These are phyloP conservation scores for Actinia equina DNA, from an alignment of 64 coral and sea anemone genomes.

Conservation along the genomic window DNA sequence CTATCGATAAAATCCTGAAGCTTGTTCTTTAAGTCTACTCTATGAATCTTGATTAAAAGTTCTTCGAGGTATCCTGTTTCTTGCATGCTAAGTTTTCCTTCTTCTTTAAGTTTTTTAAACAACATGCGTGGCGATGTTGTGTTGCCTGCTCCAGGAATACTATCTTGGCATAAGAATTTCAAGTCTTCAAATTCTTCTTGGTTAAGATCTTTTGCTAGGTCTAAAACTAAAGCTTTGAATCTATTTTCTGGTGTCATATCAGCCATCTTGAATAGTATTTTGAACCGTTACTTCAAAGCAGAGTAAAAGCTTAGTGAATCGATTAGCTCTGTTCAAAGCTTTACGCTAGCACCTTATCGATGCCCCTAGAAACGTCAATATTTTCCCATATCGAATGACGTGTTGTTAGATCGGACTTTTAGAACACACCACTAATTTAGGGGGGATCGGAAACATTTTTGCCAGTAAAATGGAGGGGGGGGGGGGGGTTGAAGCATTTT, in stretches of 20 bases:
- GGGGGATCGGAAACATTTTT: too few relatives aligned
- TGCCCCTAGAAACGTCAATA: too few relatives aligned
- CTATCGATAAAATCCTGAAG: background rate
- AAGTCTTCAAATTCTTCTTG: background rate
- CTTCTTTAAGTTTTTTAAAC: background rate
- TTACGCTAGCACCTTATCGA: background rate
- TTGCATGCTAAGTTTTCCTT: background rate
- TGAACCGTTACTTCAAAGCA: background rate
- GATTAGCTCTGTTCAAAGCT: background rate
- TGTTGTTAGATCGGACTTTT: too few relatives aligned
- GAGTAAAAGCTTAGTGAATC: too few relatives aligned
- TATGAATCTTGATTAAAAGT: background rate
- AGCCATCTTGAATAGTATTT: background rate
- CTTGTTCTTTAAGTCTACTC: background rate
- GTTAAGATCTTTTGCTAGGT: background rate
- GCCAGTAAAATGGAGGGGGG: too few relatives aligned
- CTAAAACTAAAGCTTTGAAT: background rate
- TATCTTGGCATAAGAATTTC: slow-evolving; percentile 3
- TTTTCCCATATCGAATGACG: too few relatives aligned
- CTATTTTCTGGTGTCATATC: too few relatives aligned
- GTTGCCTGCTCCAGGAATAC: background rate
- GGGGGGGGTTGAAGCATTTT: too few relatives aligned
- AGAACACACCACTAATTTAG: too few relatives aligned
- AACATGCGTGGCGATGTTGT: background rate
- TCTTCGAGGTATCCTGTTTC: background rate